Evolutionary conservation across 2,888 invertebrate species (phyloP).

Genomic region (Amphipyra tragopoginis): DNA sequence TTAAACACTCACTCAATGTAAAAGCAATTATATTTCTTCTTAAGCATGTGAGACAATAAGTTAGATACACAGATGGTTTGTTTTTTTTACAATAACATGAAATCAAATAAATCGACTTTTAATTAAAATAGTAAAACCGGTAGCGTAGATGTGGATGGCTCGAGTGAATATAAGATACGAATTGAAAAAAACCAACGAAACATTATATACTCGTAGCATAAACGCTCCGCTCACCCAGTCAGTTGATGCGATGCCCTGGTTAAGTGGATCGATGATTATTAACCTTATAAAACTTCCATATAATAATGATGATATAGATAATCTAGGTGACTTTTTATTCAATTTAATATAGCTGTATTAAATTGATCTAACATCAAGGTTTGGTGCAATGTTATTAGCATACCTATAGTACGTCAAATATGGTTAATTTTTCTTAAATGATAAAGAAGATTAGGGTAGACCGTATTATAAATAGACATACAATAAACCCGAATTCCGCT

Average conservation of each 20-base stretch:
- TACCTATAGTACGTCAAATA: too few species aligned
- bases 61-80: too few species aligned
- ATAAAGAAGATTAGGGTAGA: too few species aligned
- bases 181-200: slow-evolving; percentile 38
- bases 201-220: slow-evolving; percentile 32
- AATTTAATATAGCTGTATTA: background rate
- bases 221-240: slow-evolving; percentile 32
- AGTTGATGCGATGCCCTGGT: slow-evolving; percentile 30
- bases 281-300: slow-evolving; percentile 24
- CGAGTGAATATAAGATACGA: slow-evolving; percentile 7
- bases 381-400: background rate
- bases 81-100: too few species aligned
- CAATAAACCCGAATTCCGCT: background rate
- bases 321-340: background rate
- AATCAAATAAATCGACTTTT: background rate
- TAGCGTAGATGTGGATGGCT: background rate
- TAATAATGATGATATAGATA: slow-evolving; percentile 16
- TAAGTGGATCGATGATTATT: slow-evolving; percentile 49
- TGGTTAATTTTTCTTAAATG: too few species aligned
- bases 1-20: slow-evolving; percentile 2
- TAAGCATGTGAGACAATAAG: too few species aligned
- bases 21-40: slow-evolving; percentile 16
- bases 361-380: too few species aligned
- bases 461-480: too few species aligned
- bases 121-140: slow-evolving; percentile 23